Conservation (phyloP, 2,113 vertebrate genomes). For the Egretta garzetta region DNA sequence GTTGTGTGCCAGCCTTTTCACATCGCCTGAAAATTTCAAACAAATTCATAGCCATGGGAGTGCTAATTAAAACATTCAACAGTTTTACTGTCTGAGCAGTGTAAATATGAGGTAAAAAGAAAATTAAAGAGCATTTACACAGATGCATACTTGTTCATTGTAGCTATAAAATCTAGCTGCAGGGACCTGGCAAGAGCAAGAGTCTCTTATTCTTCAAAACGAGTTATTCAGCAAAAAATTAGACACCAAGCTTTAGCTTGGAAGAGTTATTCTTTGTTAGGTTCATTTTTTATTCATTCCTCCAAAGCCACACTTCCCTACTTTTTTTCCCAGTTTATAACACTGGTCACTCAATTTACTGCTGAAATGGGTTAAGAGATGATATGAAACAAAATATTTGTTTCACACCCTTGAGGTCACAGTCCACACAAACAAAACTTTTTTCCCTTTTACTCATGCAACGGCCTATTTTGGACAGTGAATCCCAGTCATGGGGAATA, state of each 20-base stretch:
- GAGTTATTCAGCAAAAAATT: slow-evolving; percentile 25
- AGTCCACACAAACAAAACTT: not conserved
- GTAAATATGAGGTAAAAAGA: slow-evolving; percentile 57
- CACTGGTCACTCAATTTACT: not conserved
- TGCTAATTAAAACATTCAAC: slow-evolving; percentile 59
- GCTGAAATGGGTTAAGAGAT: slow-evolving; percentile 7
- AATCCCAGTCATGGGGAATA: not conserved
- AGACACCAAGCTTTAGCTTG: not conserved
- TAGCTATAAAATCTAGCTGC: slow-evolving; percentile 47
- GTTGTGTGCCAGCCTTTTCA: slow-evolving; percentile 1
- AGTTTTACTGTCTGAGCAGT: slow-evolving; percentile 54
- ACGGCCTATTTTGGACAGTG: not conserved
- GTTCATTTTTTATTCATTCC: slow-evolving; percentile 6
- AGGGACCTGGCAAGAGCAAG: slow-evolving; percentile 3
- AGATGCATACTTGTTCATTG: slow-evolving; percentile 57
- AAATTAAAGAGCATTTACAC: slow-evolving; percentile 56
- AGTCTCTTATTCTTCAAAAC: not conserved
- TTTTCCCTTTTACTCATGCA: slow-evolving; percentile 10
- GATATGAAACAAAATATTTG: slow-evolving; percentile 49
- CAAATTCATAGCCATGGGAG: slow-evolving; percentile 30
- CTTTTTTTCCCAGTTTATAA: not conserved
- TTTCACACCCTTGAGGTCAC: slow-evolving; percentile 35
- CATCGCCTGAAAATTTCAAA: not conserved
- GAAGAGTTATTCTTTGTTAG: slow-evolving; percentile 22
- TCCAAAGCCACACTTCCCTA: not conserved